Evolutionary conservation across 2,113 vertebrate genomes (phyloP).

Genomic region (Eclectus roratus): DNA sequence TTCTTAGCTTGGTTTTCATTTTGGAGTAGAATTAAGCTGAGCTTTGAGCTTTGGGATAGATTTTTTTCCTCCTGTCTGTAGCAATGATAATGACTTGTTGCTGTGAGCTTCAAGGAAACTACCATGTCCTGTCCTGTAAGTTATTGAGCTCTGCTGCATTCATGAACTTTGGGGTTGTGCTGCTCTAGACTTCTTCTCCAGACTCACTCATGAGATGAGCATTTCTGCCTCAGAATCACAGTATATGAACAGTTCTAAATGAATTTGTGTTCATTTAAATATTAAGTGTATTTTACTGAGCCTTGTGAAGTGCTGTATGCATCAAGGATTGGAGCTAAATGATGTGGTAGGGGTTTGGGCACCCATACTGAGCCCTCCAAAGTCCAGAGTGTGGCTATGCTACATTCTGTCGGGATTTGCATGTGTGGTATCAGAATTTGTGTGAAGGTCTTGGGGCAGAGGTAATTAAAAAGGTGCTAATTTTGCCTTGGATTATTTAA

Average conservation of each 20-base stretch:
- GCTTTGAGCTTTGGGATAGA: not conserved
- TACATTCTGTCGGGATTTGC: not conserved
- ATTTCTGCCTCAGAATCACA: not conserved
- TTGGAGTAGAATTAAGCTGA: not conserved
- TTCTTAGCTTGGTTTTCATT: not conserved
- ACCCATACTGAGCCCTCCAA: not conserved
- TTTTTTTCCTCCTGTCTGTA: not conserved
- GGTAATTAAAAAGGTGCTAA: not conserved
- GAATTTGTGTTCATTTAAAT: not conserved
- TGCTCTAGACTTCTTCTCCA: not conserved
- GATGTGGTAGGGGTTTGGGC: not conserved
- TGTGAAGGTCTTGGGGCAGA: not conserved
- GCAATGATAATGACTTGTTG: not conserved
- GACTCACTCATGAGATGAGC: not conserved
- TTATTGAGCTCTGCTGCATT: not conserved
- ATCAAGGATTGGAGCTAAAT: not conserved
- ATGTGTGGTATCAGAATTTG: not conserved
- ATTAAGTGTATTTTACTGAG: not conserved
- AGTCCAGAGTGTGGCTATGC: not conserved
- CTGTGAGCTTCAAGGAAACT: not conserved
- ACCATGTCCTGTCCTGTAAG: rapidly evolving
- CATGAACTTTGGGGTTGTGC: not conserved
- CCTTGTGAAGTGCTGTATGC: not conserved
- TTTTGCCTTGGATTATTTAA: not conserved
- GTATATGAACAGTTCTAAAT: not conserved